Evolutionary conservation across 2,888 invertebrate genomes (phyloP).

Genomic region (Timema podura): DNA sequence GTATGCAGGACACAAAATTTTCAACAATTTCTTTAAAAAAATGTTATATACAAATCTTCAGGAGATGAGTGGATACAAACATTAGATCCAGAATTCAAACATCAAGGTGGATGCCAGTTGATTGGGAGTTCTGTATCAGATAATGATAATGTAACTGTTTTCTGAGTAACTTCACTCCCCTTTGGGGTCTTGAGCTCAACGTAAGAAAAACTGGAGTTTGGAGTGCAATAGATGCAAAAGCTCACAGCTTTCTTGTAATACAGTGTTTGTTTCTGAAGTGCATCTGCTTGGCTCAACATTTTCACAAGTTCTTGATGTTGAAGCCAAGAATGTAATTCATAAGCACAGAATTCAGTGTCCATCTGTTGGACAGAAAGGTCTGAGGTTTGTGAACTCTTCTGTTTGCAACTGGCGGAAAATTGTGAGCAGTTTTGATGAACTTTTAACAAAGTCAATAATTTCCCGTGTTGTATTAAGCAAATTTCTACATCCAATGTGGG

Average conservation of each 20-base stretch:
- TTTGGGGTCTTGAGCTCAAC: not conserved
- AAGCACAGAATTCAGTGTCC: not conserved
- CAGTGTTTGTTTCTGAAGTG: constrained; percentile 9
- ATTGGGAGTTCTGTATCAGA: not conserved
- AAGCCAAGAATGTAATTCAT: not conserved
- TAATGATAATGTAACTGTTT: not conserved
- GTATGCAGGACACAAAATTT: not conserved
- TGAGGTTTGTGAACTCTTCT: too few species aligned
- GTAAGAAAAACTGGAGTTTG: not conserved
- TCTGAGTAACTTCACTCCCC: not conserved
- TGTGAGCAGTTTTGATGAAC: not conserved
- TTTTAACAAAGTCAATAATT: not conserved
- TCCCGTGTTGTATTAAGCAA: not conserved
- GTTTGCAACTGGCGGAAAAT: too few species aligned
- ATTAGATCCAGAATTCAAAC: not conserved
- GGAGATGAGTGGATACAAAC: not conserved
- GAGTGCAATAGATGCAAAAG: not conserved
- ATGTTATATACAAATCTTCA: too few species aligned
- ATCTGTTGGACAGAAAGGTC: not conserved
- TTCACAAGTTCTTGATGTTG: not conserved
- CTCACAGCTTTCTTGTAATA: not conserved
- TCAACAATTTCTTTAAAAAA: not conserved
- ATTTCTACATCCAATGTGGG: too few species aligned
- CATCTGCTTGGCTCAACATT: not conserved
- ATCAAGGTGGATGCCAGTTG: too few species aligned